These are phyloP conservation scores for Diabrotica virgifera DNA, from an alignment of 1,140 invertebrate species.

Conservation along the genomic window DNA sequence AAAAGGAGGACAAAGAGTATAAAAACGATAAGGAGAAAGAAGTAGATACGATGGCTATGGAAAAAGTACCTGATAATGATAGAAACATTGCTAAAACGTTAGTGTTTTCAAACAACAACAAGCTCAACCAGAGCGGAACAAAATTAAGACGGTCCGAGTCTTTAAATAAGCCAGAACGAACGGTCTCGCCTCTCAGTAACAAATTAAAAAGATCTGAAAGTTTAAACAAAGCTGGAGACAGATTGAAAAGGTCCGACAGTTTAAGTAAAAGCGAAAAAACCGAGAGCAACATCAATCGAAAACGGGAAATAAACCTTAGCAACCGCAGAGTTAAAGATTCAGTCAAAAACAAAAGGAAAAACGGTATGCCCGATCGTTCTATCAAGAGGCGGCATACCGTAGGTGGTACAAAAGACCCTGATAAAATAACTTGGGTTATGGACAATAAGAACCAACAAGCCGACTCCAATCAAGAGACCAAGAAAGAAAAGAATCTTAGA, in stretches of 20 bases:
- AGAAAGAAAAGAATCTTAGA: conserved; percentile 52
- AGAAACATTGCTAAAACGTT: conserved; percentile 36
- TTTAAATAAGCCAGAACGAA: conserved; percentile 57
- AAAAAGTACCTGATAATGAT: conserved; percentile 44
- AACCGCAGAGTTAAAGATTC: conserved; percentile 52
- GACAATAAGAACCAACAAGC: conserved; percentile 56
- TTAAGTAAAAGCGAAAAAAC: conserved; percentile 79
- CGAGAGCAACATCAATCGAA: conserved; percentile 72
- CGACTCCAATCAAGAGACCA: conserved; percentile 51
- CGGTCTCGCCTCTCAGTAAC: conserved; percentile 46
- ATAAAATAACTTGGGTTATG: conserved; percentile 60
- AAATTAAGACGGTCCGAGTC: conserved; percentile 60
- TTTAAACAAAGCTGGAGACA: conserved; percentile 54
- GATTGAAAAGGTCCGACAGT: conserved; percentile 62
- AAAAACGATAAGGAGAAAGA: conserved; percentile 45
- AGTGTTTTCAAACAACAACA: conserved; percentile 29
- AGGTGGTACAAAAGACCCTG: conserved; percentile 82
- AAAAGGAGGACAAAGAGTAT: conserved; percentile 38
- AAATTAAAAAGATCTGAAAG: conserved; percentile 58
- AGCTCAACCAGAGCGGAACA: conserved; percentile 32
- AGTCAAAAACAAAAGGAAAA: conserved; percentile 69
- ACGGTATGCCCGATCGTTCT: conserved; percentile 70
- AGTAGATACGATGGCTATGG: conserved; percentile 42
- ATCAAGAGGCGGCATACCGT: conserved; percentile 89
- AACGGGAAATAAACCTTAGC: conserved; percentile 58